phyloP scores from a whole-genome alignment of 2,797 vertebrate genomes.

The Sylvia borin region DNA sequence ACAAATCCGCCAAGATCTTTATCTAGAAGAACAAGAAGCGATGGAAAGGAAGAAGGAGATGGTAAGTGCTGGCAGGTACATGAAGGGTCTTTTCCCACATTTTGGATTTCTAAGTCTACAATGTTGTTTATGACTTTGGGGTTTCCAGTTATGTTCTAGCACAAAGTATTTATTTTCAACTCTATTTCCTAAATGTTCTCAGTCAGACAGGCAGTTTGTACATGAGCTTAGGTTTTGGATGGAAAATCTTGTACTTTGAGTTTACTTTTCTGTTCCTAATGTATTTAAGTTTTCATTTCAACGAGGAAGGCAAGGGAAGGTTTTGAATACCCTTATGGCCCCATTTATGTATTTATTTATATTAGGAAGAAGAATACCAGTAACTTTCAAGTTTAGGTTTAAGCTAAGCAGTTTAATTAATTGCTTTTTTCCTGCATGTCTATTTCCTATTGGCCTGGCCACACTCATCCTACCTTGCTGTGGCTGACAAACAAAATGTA shows the following conservation, averaged over 20 bases:
- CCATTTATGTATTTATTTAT: neutral
- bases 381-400: neutral
- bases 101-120: neutral
- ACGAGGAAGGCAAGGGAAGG: neutral
- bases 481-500: neutral
- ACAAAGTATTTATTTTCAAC: neutral
- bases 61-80: slow-evolving; percentile 74
- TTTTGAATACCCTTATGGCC: neutral
- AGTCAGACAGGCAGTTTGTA: neutral
- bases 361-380: neutral
- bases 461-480: neutral
- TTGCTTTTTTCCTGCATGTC: neutral
- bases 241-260: neutral
- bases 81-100: accelerated
- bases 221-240: neutral
- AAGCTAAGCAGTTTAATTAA: neutral
- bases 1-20: slow-evolving; percentile 83
- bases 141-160: neutral
- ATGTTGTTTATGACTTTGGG: neutral
- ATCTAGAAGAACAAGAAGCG: slow-evolving; percentile 86
- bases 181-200: neutral
- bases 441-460: neutral
- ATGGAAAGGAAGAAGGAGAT: slow-evolving; percentile 78
- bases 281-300: neutral
- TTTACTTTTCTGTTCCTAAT: neutral